phyloP scores from a whole-genome alignment of 2,113 vertebrate species.

The Lophotis ruficrista region DNA sequence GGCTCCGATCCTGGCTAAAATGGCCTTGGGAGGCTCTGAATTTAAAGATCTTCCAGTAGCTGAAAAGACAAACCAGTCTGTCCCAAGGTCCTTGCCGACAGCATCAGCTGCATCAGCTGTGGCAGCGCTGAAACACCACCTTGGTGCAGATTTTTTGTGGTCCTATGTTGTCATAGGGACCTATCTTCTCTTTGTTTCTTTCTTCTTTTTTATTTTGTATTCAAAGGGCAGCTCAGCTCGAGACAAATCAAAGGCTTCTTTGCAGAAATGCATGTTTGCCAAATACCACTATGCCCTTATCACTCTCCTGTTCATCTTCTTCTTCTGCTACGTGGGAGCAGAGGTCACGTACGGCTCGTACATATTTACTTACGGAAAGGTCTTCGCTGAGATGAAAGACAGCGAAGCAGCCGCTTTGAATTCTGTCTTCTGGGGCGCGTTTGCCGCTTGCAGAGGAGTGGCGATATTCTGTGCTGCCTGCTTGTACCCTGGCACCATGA shows the following conservation, averaged over 20 bases:
- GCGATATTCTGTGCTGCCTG: constrained; percentile 87
- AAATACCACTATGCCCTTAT: constrained; percentile 82
- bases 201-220: constrained; percentile 82
- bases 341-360: constrained; percentile 93
- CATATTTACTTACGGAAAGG: constrained; percentile 84
- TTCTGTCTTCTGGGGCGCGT: constrained; percentile 90
- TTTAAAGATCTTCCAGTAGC: not conserved
- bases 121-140: not conserved
- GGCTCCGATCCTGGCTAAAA: constrained; percentile 89
- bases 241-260: constrained; percentile 46
- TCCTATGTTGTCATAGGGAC: constrained; percentile 85
- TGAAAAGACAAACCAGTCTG: not conserved
- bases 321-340: constrained; percentile 90
- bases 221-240: constrained; percentile 37
- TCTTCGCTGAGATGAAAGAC: constrained; percentile 74
- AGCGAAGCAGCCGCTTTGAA: constrained; percentile 84
- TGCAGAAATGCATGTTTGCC: constrained; percentile 64
- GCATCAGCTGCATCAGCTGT: not conserved
- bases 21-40: constrained; percentile 71
- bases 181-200: constrained; percentile 79
- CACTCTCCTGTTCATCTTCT: constrained; percentile 86
- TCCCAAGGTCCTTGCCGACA: not conserved
- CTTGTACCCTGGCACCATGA: constrained; percentile 85
- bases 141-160: constrained; percentile 72
- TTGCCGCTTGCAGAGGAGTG: constrained; percentile 82